Evolutionary conservation across 2,113 vertebrate genomes (phyloP).

Genomic region (Odocoileus hemionus): DNA sequence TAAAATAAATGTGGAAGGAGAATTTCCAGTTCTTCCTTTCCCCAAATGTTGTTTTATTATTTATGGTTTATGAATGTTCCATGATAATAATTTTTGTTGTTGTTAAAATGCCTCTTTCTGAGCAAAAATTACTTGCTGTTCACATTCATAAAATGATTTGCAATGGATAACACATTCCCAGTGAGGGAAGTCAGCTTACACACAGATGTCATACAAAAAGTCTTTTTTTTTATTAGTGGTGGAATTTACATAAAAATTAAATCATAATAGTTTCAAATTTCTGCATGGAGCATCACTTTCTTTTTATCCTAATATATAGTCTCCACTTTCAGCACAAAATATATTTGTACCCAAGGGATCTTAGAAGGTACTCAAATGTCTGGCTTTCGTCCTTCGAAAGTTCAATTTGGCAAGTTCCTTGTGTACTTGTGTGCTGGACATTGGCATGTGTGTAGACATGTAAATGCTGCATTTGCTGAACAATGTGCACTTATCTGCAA

Average conservation of each 20-base stretch:
- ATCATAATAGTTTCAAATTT: not conserved
- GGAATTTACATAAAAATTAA: not conserved
- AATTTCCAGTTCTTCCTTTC: not conserved
- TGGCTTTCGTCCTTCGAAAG: not conserved
- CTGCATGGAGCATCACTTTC: not conserved
- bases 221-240: not conserved
- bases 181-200: not conserved
- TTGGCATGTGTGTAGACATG: not conserved
- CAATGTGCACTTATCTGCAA: not conserved
- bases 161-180: not conserved
- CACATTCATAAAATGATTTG: not conserved
- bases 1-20: not conserved
- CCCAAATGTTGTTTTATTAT: not conserved
- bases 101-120: not conserved
- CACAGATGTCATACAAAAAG: not conserved
- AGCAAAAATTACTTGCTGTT: not conserved
- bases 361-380: not conserved
- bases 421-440: not conserved
- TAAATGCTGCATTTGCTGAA: not conserved
- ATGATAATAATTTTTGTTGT: not conserved
- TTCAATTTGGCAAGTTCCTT: not conserved
- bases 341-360: not conserved
- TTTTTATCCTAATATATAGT: not conserved
- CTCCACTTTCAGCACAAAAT: not conserved
- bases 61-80: not conserved